Conservation (phyloP, 2,797 vertebrate genomes). For the Pelodytes ibericus region DNA sequence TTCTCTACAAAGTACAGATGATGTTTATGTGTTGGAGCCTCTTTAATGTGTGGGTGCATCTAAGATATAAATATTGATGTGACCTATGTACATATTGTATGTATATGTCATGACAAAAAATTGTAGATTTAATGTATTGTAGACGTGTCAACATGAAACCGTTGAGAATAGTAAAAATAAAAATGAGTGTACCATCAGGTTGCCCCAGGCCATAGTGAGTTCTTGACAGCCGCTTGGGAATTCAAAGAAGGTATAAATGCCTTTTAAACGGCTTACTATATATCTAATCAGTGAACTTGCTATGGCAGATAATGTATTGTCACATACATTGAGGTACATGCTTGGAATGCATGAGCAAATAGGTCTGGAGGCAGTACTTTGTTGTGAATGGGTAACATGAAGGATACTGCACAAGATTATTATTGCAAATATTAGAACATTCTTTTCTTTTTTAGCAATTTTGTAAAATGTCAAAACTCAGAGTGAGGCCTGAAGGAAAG, state of each 20-base stretch:
- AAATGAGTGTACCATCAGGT: slow-evolving; percentile 7
- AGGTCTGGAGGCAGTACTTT: slow-evolving; percentile 31
- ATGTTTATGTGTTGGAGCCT: no score
- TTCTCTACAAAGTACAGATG: no score
- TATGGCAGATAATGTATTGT: slow-evolving; percentile 27
- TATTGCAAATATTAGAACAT: slow-evolving; percentile 19
- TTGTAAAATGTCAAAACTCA: slow-evolving; percentile 37
- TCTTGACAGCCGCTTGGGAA: slow-evolving; percentile 18
- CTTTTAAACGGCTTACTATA: slow-evolving; percentile 30
- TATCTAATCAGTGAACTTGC: slow-evolving; percentile 28
- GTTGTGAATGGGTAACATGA: slow-evolving; percentile 26
- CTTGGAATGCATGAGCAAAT: slow-evolving; percentile 38
- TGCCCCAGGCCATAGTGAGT: slow-evolving; percentile 26
- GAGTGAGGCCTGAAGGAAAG: slow-evolving; percentile 3
- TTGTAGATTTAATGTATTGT: neutral
- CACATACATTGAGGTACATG: slow-evolving; percentile 38
- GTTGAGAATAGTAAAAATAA: slow-evolving; percentile 2
- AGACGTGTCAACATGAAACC: slow-evolving; percentile 13
- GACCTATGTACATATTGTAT: no score
- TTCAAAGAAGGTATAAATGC: slow-evolving; percentile 17
- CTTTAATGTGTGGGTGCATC: no score
- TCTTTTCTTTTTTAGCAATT: slow-evolving; percentile 16
- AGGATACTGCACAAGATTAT: slow-evolving; percentile 25
- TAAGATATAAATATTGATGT: no score
- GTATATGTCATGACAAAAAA: slow-evolving; percentile 9